Base-by-base conservation (phyloP, 2,797 vertebrate genomes). In the Sebastiscus albofasciatus region DNA sequence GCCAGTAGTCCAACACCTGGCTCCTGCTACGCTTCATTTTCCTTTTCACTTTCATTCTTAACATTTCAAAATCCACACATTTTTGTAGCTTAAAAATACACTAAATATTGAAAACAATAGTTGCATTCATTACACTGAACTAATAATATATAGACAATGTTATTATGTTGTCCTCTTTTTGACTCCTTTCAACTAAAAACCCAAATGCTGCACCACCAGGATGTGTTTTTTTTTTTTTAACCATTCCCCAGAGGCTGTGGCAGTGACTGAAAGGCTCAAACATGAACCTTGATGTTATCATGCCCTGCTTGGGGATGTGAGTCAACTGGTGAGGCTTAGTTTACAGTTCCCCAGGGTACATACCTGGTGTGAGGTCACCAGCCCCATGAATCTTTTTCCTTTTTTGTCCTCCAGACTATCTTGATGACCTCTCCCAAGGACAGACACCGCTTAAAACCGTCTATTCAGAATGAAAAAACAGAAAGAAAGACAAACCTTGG, bases 401-500 rank as follows among this genome's bases (percentile, higher is more conserved):
- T 74, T 68, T 82, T 84, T 79, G 65, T 91, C 81, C 81, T 59
- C 42, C 6, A 69, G 69, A 69, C 72, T 78, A 89, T 89, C 90
- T 81, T n/a, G 70, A 90, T 86, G 89, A 93, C 91, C 90, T 92
- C 75, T 87, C 71, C 80, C 77, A 90, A 94, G 90, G 93, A 90
- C 89, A 16, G 4, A 3, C 26, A n/a, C 60, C 1, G 9, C 61
- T 61, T 42, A 54, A 67, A 80, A 87, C 1, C 0, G 4, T 67
- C 33, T 31, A 49, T 81, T 60, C 54, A 22, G 56, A 58, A 5
- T 56, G 55, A 65, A 64, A 77, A 77, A 75, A 68, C 12, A 46
- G 60, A 59, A 71, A 27, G 6, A 84, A 39, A 55, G 29, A 66
- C 31, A 1, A 58, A 84, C 59, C 60, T 34, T 67, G 27, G 46